Evolutionary conservation across 1,140 invertebrate genomes (phyloP).

Genomic region (Drosophila parabipectinata): DNA sequence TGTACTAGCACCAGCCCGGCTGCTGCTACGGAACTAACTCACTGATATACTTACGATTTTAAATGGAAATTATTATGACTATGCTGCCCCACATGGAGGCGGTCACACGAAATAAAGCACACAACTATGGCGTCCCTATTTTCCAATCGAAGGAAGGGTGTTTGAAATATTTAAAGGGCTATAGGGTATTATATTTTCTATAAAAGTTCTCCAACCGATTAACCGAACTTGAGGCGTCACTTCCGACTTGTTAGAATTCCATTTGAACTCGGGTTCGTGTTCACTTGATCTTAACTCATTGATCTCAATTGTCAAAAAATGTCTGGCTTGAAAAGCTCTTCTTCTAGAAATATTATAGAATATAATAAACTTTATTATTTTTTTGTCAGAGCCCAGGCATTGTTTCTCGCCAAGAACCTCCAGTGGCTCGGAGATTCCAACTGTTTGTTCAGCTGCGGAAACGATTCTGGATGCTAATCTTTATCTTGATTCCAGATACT

Average conservation of each 20-base stretch:
- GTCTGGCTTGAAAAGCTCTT: neutral
- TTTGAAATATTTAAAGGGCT: no score
- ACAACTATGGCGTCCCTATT: constrained; percentile 79
- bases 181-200: neutral
- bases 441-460: constrained; percentile 53
- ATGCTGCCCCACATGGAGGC: constrained; percentile 40
- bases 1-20: constrained; percentile 61
- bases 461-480: constrained; percentile 6
- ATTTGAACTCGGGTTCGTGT: neutral
- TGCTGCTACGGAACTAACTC: constrained; percentile 48
- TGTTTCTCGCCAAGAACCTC: neutral
- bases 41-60: constrained; percentile 67
- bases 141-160: constrained; percentile 40
- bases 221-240: neutral
- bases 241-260: neutral
- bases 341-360: neutral
- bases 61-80: constrained; percentile 62
- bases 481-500: neutral
- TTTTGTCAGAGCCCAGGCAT: neutral
- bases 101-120: constrained; percentile 58
- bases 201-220: neutral
- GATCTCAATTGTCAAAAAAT: constrained; percentile 4
- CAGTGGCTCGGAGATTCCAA: neutral
- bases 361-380: no score
- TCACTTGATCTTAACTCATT: neutral